Evolutionary conservation across 2,113 vertebrate genomes (phyloP).

Genomic region (Xenopus tropicalis): DNA sequence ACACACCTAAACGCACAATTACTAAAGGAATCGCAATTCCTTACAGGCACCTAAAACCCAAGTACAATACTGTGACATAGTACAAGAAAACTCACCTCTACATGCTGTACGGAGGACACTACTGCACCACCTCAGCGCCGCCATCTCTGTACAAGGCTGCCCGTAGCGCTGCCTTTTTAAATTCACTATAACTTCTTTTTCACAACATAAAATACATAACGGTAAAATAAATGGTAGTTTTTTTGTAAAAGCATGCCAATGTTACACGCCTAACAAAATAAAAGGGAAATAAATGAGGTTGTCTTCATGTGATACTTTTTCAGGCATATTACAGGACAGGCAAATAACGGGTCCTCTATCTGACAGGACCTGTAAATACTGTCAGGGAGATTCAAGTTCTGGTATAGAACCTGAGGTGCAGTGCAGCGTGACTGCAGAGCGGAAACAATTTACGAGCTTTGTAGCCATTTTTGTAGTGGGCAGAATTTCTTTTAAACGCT

Average conservation of each 20-base stretch:
- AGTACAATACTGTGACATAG: too few relatives aligned
- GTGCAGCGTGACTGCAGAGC: neutral
- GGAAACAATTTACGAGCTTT: neutral
- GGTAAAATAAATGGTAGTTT: neutral
- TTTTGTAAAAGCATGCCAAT: too few relatives aligned
- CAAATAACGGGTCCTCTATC: neutral
- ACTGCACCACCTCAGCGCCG: constrained; percentile 23
- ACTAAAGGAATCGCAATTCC: too few relatives aligned
- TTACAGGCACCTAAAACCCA: too few relatives aligned
- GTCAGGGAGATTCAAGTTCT: constrained; percentile 12
- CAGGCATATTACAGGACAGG: neutral
- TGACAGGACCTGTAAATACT: neutral
- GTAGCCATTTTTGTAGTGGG: constrained; percentile 23
- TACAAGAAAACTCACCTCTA: constrained; percentile 23
- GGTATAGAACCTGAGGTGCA: neutral
- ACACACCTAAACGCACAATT: too few relatives aligned
- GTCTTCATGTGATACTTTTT: neutral
- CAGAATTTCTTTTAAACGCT: neutral
- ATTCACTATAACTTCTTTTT: neutral
- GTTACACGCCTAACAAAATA: neutral
- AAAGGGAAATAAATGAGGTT: neutral
- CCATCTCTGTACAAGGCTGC: constrained; percentile 1
- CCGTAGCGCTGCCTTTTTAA: neutral
- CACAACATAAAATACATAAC: neutral
- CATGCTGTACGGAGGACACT: constrained; percentile 33